Percentiles rank a stretch among this genome's conserved stretches.
phyloP scores from a whole-genome alignment of 2,888 invertebrate species.

The Achlya flavicornis region DNA sequence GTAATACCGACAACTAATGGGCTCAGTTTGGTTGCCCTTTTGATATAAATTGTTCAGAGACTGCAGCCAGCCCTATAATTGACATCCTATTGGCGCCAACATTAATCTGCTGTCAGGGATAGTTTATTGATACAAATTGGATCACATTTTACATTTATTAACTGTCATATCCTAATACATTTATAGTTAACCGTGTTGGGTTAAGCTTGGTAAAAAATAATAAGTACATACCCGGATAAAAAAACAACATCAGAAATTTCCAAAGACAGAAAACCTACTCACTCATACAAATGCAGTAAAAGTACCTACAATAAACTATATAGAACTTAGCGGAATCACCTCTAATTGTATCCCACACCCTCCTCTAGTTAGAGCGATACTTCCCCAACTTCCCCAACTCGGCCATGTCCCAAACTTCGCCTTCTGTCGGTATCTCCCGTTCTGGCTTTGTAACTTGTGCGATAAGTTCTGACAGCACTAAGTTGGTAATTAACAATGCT shows the following conservation, averaged over 20 bases:
- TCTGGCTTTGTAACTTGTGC: background rate
- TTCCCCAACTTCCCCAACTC: background rate
- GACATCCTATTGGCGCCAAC: background rate
- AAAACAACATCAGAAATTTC: too few relatives aligned
- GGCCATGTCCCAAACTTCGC: background rate
- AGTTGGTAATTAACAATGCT: background rate
- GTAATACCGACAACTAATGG: background rate
- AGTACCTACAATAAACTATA: background rate
- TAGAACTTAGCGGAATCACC: background rate
- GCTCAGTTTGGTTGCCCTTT: background rate
- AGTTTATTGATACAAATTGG: background rate
- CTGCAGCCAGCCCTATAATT: background rate
- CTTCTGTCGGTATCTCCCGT: background rate
- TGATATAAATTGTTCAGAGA: background rate
- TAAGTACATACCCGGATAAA: too few relatives aligned
- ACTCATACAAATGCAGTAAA: background rate
- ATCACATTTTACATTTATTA: background rate
- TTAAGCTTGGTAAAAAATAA: too few relatives aligned
- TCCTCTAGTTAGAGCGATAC: background rate
- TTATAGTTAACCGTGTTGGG: too few relatives aligned
- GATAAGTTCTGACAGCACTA: background rate
- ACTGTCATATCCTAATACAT: too few relatives aligned
- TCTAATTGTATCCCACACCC: conserved; percentile 3
- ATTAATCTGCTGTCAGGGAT: background rate
- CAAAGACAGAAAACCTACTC: too few relatives aligned